Conservation (phyloP, 2,888 invertebrate genomes). For the Epistrophella euchroma region DNA sequence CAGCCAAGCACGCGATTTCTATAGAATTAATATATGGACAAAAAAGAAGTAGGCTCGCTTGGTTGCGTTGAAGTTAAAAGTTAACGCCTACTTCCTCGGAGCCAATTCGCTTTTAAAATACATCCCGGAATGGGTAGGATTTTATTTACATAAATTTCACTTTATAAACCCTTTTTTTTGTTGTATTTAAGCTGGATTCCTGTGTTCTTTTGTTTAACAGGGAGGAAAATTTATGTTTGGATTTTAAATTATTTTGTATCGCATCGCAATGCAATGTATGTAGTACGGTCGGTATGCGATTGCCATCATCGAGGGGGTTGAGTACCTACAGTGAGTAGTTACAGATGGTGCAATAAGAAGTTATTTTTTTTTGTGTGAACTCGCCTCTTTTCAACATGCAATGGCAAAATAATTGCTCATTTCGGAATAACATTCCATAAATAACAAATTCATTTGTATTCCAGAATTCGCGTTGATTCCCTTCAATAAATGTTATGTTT, state of each 20-base stretch:
- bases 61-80: conserved; percentile 37
- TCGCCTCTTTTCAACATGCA: conserved; percentile 68
- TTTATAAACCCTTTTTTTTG: conserved; percentile 41
- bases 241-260: conserved; percentile 59
- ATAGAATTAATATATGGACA: conserved; percentile 29
- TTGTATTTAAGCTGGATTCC: neutral
- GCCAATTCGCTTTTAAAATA: conserved; percentile 15
- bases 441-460: conserved; percentile 38
- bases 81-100: conserved; percentile 70
- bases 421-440: conserved; percentile 43
- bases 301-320: conserved; percentile 27
- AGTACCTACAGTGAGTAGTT: conserved; percentile 18
- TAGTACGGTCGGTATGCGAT: conserved; percentile 24
- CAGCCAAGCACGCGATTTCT: conserved; percentile 74
- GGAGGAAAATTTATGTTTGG: conserved; percentile 42
- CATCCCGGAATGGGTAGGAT: conserved; percentile 6
- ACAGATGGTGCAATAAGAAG: conserved; percentile 24
- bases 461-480: conserved; percentile 34
- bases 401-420: conserved; percentile 70
- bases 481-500: neutral
- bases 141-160: conserved; percentile 71
- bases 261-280: conserved; percentile 35
- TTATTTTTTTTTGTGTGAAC: conserved; percentile 5
- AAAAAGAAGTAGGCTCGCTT: conserved; percentile 37
- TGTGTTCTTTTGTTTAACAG: conserved; percentile 13